These are phyloP conservation scores for Chrysocyon brachyurus DNA, from an alignment of 2,797 vertebrate species.

Conservation along the genomic window DNA sequence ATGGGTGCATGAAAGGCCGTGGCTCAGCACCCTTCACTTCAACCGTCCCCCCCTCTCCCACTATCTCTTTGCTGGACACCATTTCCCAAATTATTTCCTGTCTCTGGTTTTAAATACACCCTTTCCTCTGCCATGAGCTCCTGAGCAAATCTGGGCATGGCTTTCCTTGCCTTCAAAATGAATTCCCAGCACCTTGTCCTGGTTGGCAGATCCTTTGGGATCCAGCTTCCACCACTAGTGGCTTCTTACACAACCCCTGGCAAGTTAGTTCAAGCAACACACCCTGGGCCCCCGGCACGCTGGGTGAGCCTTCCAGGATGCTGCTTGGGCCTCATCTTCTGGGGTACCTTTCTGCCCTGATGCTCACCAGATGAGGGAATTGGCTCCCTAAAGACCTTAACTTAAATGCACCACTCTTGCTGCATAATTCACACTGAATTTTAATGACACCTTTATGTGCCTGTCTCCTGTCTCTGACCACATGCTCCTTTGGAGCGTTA, in stretches of 20 bases:
- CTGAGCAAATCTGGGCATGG: not conserved
- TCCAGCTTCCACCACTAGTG: not conserved
- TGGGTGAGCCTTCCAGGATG: not conserved
- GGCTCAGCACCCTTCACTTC: not conserved
- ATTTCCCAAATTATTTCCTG: not conserved
- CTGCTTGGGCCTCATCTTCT: not conserved
- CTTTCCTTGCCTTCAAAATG: not conserved
- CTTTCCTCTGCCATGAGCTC: not conserved
- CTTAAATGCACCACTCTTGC: too few species aligned
- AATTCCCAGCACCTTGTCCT: not conserved
- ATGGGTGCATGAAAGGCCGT: not conserved
- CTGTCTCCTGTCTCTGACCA: not conserved
- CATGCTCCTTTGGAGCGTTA: rapidly evolving
- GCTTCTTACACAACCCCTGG: not conserved
- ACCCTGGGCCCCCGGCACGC: rapidly evolving
- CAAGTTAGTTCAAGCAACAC: not conserved
- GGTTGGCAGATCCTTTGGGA: too few species aligned
- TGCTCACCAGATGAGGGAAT: not conserved
- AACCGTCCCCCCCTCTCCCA: too few species aligned
- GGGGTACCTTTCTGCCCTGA: not conserved
- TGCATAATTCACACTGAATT: too few species aligned
- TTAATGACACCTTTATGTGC: rapidly evolving
- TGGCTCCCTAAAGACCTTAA: not conserved
- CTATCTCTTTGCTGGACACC: not conserved
- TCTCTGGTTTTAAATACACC: not conserved